phyloP scores from a whole-genome alignment of 1,140 invertebrate genomes.

The Brachionus calyciflorus region DNA sequence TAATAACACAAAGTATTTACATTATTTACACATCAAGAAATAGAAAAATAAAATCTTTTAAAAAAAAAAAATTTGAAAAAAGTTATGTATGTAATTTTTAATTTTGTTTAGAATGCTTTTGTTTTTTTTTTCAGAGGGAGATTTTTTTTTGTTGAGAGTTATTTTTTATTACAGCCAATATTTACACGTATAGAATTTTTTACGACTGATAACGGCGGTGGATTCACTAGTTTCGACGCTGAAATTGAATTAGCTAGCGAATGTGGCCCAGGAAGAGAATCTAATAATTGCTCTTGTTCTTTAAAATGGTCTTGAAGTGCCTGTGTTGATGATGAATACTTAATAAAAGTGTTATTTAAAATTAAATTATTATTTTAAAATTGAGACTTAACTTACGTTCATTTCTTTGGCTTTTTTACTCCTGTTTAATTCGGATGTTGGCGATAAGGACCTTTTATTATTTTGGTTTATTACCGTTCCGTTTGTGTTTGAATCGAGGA shows the following conservation, averaged over 20 bases:
- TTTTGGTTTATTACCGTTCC: background rate
- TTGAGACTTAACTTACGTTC: background rate
- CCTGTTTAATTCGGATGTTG: background rate
- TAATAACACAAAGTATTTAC: no score
- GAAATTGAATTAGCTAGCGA: background rate
- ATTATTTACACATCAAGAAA: no score
- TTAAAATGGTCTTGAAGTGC: slow-evolving; percentile 16
- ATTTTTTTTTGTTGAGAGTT: background rate
- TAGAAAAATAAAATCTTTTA: no score
- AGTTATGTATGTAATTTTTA: no score
- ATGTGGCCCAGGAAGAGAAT: background rate
- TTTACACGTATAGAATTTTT: slow-evolving; percentile 46
- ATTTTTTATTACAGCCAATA: slow-evolving; percentile 43
- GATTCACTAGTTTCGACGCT: background rate
- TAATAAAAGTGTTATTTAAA: background rate
- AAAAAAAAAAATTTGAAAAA: no score
- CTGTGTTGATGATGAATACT: slow-evolving; percentile 12
- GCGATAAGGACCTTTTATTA: slow-evolving; percentile 20
- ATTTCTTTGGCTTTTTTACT: slow-evolving; percentile 32
- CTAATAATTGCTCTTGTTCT: slow-evolving; percentile 2
- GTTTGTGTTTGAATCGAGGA: slow-evolving; percentile 9
- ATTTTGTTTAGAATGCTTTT: no score
- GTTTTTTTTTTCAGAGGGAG: no score
- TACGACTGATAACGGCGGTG: background rate
- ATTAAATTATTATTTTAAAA: background rate